Base-by-base conservation (phyloP, 2,113 vertebrate species). In the Hippolais icterina region DNA sequence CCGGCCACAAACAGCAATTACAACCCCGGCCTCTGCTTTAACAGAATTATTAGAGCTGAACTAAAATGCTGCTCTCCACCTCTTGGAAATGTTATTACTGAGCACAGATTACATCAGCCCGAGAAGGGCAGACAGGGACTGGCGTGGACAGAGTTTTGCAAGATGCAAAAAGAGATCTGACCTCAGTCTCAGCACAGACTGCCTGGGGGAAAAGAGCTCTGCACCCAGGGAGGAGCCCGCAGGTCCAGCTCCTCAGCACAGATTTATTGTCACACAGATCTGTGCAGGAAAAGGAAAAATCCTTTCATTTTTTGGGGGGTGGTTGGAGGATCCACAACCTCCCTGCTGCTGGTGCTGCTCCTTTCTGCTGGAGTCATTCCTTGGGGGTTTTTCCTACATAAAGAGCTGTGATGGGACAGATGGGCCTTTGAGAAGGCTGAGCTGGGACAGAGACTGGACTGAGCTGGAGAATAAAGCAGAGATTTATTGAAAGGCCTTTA, bases 31-130 rank as follows among this genome's bases (percentile, higher is more conserved):
- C 59, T 88, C 89, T 33, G 68, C 83, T 74, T 97, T 93, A 97
- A 95, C 57, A 87, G 94, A 97, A 95, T 97, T 96, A 96, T 91
- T 97, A 93, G 88, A 94, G 79, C 94, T 96, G 93, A 96, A 96
- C 53, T 96, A 95, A 97, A 95, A 92, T 33, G 77, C 72, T 89
- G 94, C 65, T 96, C 78, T 87, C 74, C 60, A 65, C 68, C 87
- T 94, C 91, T 82, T 14, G 27, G 86, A 93, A 83, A 83, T 14
- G 19, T 84, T 93, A 86, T 76, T 86, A 66, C 76, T 47, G 91
- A 90, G 82, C 44, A 61, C 8, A 20, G 52, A 93, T 96, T 92
- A 90, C 28, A 60, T 87, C 89, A 78, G 53, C 64, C 49, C 1
- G 8, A 21, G 46, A 69, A 56, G 54, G 64, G 81, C 77, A 95